Percentiles rank a stretch among this genome's conserved stretches.
Conservation (phyloP, 2,888 invertebrate species). For the Cryptops parisi region DNA sequence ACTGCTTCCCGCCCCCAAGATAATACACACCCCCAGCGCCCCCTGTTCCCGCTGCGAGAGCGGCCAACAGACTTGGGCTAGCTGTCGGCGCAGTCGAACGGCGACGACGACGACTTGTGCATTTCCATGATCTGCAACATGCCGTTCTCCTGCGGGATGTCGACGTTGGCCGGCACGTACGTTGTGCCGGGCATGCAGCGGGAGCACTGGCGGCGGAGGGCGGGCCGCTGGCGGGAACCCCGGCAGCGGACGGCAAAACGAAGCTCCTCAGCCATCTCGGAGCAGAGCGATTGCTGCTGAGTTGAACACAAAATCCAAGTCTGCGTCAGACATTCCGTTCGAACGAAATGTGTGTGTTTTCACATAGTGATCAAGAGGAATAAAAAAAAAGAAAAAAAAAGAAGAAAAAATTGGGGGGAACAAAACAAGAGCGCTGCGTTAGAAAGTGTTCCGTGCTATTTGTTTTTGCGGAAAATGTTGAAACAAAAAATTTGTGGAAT, state of each 20-base stretch:
- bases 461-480: too few relatives aligned
- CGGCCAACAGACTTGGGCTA: too few relatives aligned
- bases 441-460: too few relatives aligned
- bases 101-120: constrained; percentile 64
- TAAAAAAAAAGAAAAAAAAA: too few relatives aligned
- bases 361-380: not conserved
- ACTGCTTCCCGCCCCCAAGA: too few relatives aligned
- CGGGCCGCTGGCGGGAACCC: constrained; percentile 66
- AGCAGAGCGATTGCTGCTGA: constrained; percentile 60
- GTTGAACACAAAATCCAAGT: not conserved
- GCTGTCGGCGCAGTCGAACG: constrained; percentile 37
- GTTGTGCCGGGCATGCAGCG: constrained; percentile 53
- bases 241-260: constrained; percentile 78
- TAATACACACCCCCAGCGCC: too few relatives aligned
- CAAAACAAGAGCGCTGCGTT: too few relatives aligned
- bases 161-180: constrained; percentile 21
- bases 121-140: constrained; percentile 43
- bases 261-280: constrained; percentile 86
- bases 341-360: too few relatives aligned
- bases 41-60: too few relatives aligned
- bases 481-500: too few relatives aligned
- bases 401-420: too few relatives aligned
- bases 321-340: too few relatives aligned
- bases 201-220: constrained; percentile 57
- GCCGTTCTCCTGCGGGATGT: constrained; percentile 41